Evolutionary conservation across 2,888 invertebrate genomes (phyloP), one percentile per base, ranked within the genome.

Genomic region (Napeogenes inachia): DNA sequence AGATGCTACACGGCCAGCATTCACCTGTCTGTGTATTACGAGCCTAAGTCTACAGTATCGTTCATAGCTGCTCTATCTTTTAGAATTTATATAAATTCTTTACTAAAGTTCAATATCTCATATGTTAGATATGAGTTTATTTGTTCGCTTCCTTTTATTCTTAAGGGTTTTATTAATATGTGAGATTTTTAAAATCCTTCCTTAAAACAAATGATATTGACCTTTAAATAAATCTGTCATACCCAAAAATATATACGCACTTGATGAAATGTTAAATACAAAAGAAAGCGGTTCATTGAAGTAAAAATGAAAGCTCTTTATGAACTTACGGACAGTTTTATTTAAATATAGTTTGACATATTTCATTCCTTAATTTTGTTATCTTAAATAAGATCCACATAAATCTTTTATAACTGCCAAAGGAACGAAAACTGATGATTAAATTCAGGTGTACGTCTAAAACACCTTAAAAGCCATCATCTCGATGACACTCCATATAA

Each of bases 1-100:
- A 89, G 89, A 85, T 89, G 89, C 75, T 62, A 62, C 82, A 79
- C 76, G 80, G 64, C 69, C 66, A 67, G 57, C 63, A 73, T 64
- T 76, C 84, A 84, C 47, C 60, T 62, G 60, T 63, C 13, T 42
- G 8, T 42, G 35, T 35, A 35, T 21, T 21, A 38, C 38, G 5
- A 4, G 38, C 12, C 42, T 12, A 2, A 42, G 42, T 42, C 8
- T 12, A 10, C 6, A 42, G 3, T 10, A 12, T 10, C 21, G 21
- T 21, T 21, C 21, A 21, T 21, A 21, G 21, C 1, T 21, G 21
- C 21, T 21, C 21, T 21, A 21, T 21, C 21, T 21, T 21, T 21
- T 21, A 21, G 21, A 21, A 21, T 21, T 21, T 21, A 21, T 21
- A 21, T 21, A 21, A 21, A 21, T 21, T 21, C 21, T 21, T 21